Base-by-base conservation (phyloP, 2,113 vertebrate genomes). In the Xerus inauris region DNA sequence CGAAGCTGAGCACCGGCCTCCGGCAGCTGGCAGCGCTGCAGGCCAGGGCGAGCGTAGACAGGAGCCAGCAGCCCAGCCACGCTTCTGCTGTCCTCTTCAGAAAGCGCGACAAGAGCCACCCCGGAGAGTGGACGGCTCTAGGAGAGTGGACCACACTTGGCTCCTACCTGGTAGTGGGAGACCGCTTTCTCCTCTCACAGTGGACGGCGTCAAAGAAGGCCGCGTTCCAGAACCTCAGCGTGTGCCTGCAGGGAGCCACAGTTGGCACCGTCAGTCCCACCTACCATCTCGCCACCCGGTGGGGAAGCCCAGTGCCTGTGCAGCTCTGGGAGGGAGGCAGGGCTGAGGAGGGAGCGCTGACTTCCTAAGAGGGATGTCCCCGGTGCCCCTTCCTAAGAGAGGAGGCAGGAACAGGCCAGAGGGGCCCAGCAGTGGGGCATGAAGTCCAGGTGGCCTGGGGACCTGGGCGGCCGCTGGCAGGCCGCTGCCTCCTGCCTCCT, bases 131-230 rank as follows among this genome's bases (percentile, higher is more conserved):
- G n/a, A n/a, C n/a, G 49, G 83, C 79, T 86, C 59, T 64, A 57
- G 82, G 93, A 9, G 40, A 5, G 40, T 6, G 84, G 54, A 3
- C 76, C 26, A 5, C 35, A 22, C 69, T 6, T 10, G 0, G 40
- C 47, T 77, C 99, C 98, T 98, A 99, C 99, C 99, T 99, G 76
- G 99, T 99, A 14, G 99, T 99, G 67, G 99, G 99, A 1, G 99
- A 99, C 19, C 99, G 97, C 98, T 99, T 99, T 95, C 98, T 99
- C 98, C 99, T 98, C 98, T 99, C 99, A 6, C 99, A 99, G 88
- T 99, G 99, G 87, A 99, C 99, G 0, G 99, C 99, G 0, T 99
- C 99, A 0, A 99, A 99, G 96, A 99, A 99, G 1, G 99, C 99
- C 0, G 99, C 99, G 0, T 99, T 99, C 99, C 99, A 99, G 96